Evolutionary conservation across 64 coral and sea anemone genomes (phyloP).

Genomic region (Montipora efflorescens): DNA sequence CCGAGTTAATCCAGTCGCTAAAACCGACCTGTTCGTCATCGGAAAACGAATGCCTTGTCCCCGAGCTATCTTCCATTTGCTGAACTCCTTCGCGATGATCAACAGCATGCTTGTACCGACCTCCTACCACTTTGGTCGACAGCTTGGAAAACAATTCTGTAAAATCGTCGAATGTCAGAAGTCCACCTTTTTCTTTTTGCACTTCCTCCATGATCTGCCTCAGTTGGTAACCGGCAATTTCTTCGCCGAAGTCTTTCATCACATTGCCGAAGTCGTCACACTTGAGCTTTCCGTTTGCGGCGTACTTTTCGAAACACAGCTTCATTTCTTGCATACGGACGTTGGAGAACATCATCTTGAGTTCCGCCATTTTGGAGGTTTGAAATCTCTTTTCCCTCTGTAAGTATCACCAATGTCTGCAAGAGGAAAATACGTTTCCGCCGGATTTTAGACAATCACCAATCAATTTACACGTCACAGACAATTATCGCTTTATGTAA

Average conservation of each 20-base stretch:
- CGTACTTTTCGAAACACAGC: slow-evolving; percentile 83
- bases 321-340: slow-evolving; percentile 84
- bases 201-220: slow-evolving; percentile 79
- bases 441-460: not conserved
- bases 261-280: slow-evolving; percentile 74
- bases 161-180: slow-evolving; percentile 80
- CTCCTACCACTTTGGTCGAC: slow-evolving; percentile 85
- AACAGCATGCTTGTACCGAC: slow-evolving; percentile 81
- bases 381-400: not conserved
- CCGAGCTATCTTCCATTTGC: slow-evolving; percentile 63
- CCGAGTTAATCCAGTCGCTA: slow-evolving; percentile 96
- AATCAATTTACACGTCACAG: not conserved
- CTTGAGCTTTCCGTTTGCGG: slow-evolving; percentile 65
- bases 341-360: slow-evolving; percentile 81
- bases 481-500: not conserved
- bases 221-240: slow-evolving; percentile 80
- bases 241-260: slow-evolving; percentile 96
- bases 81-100: slow-evolving; percentile 79
- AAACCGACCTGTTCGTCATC: slow-evolving; percentile 90
- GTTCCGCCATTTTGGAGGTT: slow-evolving; percentile 35
- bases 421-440: not conserved
- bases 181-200: slow-evolving; percentile 64
- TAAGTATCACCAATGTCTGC: not conserved
- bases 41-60: slow-evolving; percentile 94
- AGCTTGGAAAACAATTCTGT: slow-evolving; percentile 78